phyloP scores from a whole-genome alignment of 37 sponge, comb jelly and placozoan genomes.

The Aplysina aerophoba region DNA sequence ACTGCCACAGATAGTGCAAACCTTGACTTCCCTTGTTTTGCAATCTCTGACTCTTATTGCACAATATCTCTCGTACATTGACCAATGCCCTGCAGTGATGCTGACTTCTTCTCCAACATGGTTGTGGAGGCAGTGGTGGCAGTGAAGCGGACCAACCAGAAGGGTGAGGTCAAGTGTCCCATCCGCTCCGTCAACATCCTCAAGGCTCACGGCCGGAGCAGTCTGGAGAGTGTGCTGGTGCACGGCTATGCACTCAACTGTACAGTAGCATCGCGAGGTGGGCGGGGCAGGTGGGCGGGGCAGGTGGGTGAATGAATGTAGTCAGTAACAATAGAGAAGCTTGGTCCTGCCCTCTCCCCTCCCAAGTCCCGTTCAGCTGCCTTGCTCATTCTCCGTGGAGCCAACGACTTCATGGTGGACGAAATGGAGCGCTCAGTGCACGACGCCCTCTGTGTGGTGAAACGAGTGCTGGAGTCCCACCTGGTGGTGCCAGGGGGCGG shows the following conservation, averaged over 20 bases:
- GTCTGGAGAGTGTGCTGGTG: constrained; percentile 86
- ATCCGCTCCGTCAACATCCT: constrained; percentile 94
- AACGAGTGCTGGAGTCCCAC: constrained; percentile 95
- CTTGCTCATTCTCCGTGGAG: constrained; percentile 94
- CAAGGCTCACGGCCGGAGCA: constrained; percentile 94
- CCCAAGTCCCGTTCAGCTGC: constrained; percentile 85
- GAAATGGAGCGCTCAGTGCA: constrained; percentile 98
- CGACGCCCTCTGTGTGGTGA: constrained; percentile 97
- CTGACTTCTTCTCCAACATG: constrained; percentile 95
- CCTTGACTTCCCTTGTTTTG: too few species aligned
- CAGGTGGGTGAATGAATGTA: too few species aligned
- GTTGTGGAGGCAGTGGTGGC: constrained; percentile 90
- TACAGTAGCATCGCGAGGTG: constrained; percentile 95
- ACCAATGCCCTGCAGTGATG: constrained; percentile 70
- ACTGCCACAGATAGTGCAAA: too few species aligned
- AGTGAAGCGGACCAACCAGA: constrained; percentile 89
- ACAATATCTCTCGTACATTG: neutral
- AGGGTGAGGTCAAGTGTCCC: constrained; percentile 92
- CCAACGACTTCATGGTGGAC: constrained; percentile 98
- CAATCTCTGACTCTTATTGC: too few species aligned
- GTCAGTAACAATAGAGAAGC: too few species aligned
- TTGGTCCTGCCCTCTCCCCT: constrained; percentile 15
- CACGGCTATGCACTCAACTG: constrained; percentile 99
- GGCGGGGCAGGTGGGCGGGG: constrained; percentile 81
- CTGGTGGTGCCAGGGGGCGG: constrained; percentile 95